These are phyloP conservation scores for Kryptolebias marmoratus DNA, from an alignment of 2,113 vertebrate genomes.

Conservation along the genomic window DNA sequence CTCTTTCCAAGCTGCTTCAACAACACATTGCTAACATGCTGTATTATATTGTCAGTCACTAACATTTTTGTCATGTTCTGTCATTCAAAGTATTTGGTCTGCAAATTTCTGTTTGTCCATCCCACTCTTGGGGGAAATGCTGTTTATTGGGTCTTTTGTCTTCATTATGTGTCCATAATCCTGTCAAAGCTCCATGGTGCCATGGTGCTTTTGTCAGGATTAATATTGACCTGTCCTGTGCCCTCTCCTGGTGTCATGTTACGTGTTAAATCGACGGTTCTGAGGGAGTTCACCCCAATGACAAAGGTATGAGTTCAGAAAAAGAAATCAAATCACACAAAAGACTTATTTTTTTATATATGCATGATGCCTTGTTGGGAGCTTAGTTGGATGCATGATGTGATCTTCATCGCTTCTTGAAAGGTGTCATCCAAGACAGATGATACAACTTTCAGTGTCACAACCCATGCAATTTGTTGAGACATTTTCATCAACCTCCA, in stretches of 20 bases:
- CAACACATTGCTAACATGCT: conserved; percentile 38
- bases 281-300: conserved; percentile 64
- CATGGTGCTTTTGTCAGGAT: conserved; percentile 74
- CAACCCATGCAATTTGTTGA: conserved; percentile 58
- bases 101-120: conserved; percentile 38
- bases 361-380: conserved; percentile 63
- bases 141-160: conserved; percentile 51
- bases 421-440: conserved; percentile 55
- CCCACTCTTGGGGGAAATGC: conserved; percentile 35
- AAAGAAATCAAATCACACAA: conserved; percentile 47
- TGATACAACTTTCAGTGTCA: conserved; percentile 66
- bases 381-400: conserved; percentile 66
- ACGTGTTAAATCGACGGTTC: conserved; percentile 70
- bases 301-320: conserved; percentile 76
- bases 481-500: conserved; percentile 45
- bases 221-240: conserved; percentile 76
- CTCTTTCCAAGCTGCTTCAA: conserved; percentile 36
- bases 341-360: conserved; percentile 43
- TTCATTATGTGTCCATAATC: conserved; percentile 66
- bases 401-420: conserved; percentile 50
- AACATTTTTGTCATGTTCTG: conserved; percentile 43
- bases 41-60: conserved; percentile 50
- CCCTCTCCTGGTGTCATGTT: conserved; percentile 68
- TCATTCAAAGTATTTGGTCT: conserved; percentile 33
- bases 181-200: conserved; percentile 67